Conservation (phyloP, 2,113 vertebrate genomes). For the Brachyhypopomus occidentalis region DNA sequence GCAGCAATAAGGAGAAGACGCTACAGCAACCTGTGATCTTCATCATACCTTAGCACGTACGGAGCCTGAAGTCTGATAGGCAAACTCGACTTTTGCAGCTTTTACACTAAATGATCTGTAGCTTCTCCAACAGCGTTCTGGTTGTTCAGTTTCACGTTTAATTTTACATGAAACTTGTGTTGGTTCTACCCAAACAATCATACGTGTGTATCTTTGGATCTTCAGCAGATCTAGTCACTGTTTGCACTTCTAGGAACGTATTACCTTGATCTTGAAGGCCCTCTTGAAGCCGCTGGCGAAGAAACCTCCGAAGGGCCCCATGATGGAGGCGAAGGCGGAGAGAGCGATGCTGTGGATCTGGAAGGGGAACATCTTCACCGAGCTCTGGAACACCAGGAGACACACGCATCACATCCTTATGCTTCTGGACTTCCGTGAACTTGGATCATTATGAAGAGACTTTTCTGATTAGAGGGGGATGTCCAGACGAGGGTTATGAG, state of each 20-base stretch:
- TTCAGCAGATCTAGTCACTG: no score
- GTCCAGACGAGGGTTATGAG: not conserved
- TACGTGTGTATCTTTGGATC: no score
- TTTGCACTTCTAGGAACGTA: no score
- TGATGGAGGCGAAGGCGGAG: constrained; percentile 92
- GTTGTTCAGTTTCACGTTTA: no score
- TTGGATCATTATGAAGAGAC: not conserved
- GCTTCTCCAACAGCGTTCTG: no score
- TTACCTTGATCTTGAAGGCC: constrained; percentile 96
- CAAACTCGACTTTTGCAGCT: no score
- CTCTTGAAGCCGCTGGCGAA: constrained; percentile 98
- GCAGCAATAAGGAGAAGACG: not conserved
- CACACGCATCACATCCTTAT: not conserved
- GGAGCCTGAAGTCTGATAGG: not conserved
- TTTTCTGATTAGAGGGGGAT: not conserved
- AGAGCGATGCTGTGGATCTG: constrained; percentile 98
- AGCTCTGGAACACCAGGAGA: constrained; percentile 75
- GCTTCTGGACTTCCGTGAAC: not conserved
- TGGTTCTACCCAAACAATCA: no score
- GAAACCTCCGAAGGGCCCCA: constrained; percentile 96
- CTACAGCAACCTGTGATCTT: not conserved
- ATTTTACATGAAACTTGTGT: no score
- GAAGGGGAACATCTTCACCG: constrained; percentile 91
- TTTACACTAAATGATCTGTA: no score
- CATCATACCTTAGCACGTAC: not conserved